Percentiles rank a stretch among this genome's conserved stretches.
phyloP scores from a whole-genome alignment of 2,797 vertebrate species.

The Buphagus erythrorhynchus region DNA sequence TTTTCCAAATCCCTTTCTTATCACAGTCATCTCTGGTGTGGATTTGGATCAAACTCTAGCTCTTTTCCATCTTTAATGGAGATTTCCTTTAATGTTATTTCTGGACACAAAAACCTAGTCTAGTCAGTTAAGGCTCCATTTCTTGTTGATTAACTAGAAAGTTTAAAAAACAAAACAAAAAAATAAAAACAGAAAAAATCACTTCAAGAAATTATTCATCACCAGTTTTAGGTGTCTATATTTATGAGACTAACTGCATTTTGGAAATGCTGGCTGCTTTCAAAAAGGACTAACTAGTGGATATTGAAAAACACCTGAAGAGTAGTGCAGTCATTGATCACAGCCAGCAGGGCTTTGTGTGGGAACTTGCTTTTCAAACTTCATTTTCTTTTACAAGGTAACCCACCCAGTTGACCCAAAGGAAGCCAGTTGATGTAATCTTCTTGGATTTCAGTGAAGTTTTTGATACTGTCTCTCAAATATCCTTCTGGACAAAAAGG shows the following conservation, averaged over 20 bases:
- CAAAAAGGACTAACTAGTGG: neutral
- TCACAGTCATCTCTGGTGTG: neutral
- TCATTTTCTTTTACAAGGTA: neutral
- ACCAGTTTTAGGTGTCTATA: neutral
- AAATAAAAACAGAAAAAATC: neutral
- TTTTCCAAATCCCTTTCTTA: neutral
- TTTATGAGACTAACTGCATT: neutral
- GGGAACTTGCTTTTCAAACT: neutral
- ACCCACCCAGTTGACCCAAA: neutral
- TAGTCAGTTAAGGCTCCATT: neutral
- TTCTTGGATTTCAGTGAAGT: neutral
- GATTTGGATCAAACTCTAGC: neutral
- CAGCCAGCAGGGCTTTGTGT: neutral
- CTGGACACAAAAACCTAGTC: neutral
- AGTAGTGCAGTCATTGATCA: fast-evolving
- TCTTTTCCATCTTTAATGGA: neutral
- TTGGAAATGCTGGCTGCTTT: neutral
- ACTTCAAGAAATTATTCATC: neutral
- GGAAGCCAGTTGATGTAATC: neutral
- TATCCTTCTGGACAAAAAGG: neutral
- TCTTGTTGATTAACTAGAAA: neutral
- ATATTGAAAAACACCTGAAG: neutral
- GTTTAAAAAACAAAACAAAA: neutral
- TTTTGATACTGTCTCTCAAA: neutral
- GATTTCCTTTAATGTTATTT: neutral